Evolutionary conservation across 1,140 invertebrate species (phyloP).

Genomic region (Rhyacophila brunnea): DNA sequence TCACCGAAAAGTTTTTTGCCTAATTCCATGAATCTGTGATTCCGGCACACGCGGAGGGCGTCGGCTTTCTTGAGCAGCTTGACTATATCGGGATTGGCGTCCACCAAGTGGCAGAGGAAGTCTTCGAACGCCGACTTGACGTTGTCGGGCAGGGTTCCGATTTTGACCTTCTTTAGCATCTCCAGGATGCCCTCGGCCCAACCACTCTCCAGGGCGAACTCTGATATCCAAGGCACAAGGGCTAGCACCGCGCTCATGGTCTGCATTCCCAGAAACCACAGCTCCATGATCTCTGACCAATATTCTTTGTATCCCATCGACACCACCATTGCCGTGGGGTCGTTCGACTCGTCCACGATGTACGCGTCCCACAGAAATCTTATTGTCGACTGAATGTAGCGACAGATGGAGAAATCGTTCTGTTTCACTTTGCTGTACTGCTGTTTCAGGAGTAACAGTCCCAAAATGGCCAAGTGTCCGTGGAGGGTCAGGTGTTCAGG

Average conservation of each 20-base stretch:
- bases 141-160: constrained; percentile 75
- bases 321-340: constrained; percentile 76
- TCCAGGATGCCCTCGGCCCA: constrained; percentile 85
- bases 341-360: constrained; percentile 81
- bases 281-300: constrained; percentile 85
- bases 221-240: constrained; percentile 82
- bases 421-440: constrained; percentile 78
- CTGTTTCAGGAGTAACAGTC: constrained; percentile 80
- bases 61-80: constrained; percentile 81
- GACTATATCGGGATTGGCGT: constrained; percentile 72
- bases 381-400: constrained; percentile 84
- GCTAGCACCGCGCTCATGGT: constrained; percentile 79
- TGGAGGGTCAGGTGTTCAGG: constrained; percentile 80
- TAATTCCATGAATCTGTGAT: constrained; percentile 84
- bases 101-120: constrained; percentile 80
- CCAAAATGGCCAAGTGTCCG: constrained; percentile 81
- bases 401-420: constrained; percentile 82
- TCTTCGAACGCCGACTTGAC: constrained; percentile 88
- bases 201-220: constrained; percentile 88
- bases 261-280: constrained; percentile 94
- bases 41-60: constrained; percentile 77
- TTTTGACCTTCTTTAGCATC: constrained; percentile 76
- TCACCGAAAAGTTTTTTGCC: constrained; percentile 82
- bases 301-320: constrained; percentile 81
- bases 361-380: constrained; percentile 91